Conservation (phyloP, 2,113 vertebrate genomes). For the Aegotheles bennettii region DNA sequence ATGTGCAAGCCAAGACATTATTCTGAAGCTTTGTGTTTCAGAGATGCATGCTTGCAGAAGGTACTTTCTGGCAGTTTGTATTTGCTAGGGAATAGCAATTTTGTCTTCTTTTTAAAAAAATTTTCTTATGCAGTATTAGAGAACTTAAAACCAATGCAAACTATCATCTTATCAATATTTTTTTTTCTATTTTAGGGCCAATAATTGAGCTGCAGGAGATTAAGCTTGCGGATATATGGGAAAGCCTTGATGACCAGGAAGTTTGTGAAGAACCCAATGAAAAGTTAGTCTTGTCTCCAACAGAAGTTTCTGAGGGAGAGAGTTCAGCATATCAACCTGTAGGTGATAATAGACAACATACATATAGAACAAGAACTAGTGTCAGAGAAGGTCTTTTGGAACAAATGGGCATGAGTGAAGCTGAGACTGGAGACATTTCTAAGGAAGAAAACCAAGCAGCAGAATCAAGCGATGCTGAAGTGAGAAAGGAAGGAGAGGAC, state of each 20-base stretch:
- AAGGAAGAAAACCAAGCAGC: neutral
- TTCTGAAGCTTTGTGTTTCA: neutral
- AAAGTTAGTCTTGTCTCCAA: neutral
- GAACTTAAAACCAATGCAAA: neutral
- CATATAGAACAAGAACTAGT: neutral
- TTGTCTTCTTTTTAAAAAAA: neutral
- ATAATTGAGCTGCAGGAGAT: conserved; percentile 70
- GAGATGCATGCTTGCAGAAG: neutral
- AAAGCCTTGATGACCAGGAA: conserved; percentile 38
- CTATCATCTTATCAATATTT: neutral
- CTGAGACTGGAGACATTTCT: neutral
- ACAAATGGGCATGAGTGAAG: neutral
- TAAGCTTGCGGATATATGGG: conserved; percentile 67
- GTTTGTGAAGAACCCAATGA: conserved; percentile 3
- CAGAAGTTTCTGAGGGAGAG: neutral
- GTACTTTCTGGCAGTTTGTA: neutral
- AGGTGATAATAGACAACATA: neutral
- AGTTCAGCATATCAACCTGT: neutral
- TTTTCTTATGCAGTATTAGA: neutral
- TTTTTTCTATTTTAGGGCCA: conserved; percentile 71
- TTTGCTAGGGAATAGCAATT: neutral
- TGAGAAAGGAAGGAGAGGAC: neutral
- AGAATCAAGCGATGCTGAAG: neutral
- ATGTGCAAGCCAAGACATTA: neutral
- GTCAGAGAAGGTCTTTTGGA: neutral